Base-by-base conservation (phyloP, 2,888 invertebrate genomes). In the Agonum fuliginosum region DNA sequence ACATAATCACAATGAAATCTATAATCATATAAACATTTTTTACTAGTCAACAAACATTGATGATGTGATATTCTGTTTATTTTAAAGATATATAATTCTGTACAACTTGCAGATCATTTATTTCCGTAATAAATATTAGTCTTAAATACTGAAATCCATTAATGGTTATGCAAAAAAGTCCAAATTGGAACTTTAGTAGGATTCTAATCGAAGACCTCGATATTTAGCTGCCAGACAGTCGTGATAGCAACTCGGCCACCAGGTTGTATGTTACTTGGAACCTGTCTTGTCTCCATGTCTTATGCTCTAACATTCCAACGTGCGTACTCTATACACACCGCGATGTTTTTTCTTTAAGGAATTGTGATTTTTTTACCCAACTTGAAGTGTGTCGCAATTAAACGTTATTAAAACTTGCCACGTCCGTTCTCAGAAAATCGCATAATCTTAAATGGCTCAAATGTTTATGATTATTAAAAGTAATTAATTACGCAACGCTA, bases 311-410 rank as follows among this genome's bases (percentile, higher is more conserved):
- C 54, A 73, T 73, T 73, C 73, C 73, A 24, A 22, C 24, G 22
- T 43, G 12, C 65, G 17, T 19, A 8, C n/a, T n/a, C n/a, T n/a
- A n/a, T n/a, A 46, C 22, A 34, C 24, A 8, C 30, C 27, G 27
- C 48, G 58, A 22, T 19, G 41, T 73, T 73, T 54, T 72, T 73
- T 37, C 12, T 69, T 43, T 19, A n/a, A 54, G 37, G 54, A 72
- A 72, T 72, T 70, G 30, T 27, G 30, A 62, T 48, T 70, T 70
- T 70, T 46, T 70, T 12, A 22, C n/a, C 10, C 48, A 48, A 70
- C 27, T 70, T 72, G 41, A 73, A 73, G 58, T 73, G 73, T 73
- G 73, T 58, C 73, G 73, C 58, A 58, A 73, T 73, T 58, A 72
- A 51, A 72, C 34, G 20, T 37, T 51, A 30, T 70, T 70, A 70